Evolutionary conservation across 2,888 invertebrate genomes (phyloP), one percentile per base, ranked within the genome.

Genomic region (Nemapogon koenigi): DNA sequence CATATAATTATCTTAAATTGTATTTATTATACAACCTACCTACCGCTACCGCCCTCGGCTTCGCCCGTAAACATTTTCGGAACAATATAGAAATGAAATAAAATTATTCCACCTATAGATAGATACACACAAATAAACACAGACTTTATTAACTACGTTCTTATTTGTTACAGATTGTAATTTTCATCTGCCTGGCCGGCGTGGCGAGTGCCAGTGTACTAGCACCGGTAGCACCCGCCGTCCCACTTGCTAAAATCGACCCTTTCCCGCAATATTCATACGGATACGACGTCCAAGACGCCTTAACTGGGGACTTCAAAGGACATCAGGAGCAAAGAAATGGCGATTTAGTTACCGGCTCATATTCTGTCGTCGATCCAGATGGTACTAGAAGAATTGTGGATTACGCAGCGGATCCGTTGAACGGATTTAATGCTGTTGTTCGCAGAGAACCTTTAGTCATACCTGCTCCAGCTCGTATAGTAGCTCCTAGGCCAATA

Each of bases 341-440:
- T 46, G 83, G 83, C 1, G 83, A 83, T 53, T 55, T 81, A 3
- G 83, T 83, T 38, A 80, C 81, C 18, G 83, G 83, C 3, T 81
- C 81, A 10, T 83, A 83, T 60, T 57, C 71, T 6, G 71, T 83
- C 7, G 67, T 73, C 2, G 83, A 83, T 45, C 75, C 83, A 15
- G 83, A 83, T 43, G 83, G 83, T 45, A 81, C 81, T 2, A 65
- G 73, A 38, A 69, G 83, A 46, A 79, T 71, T 6, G 83, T 83
- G 0, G 82, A 83, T 50, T 83, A 83, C 50, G 60, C 76, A 3
- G 82, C 82, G 30, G 83, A 83, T 45, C 55, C 81, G 2, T 47
- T 82, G 26, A 81, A 82, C 47, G 83, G 83, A 8, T 83, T 83
- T 53, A 82, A 82, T 52, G 83, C 83, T 35, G 76, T 82, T 2